These are phyloP conservation scores for Capricornis sumatraensis DNA, from an alignment of 2,113 vertebrate species.

Conservation along the genomic window DNA sequence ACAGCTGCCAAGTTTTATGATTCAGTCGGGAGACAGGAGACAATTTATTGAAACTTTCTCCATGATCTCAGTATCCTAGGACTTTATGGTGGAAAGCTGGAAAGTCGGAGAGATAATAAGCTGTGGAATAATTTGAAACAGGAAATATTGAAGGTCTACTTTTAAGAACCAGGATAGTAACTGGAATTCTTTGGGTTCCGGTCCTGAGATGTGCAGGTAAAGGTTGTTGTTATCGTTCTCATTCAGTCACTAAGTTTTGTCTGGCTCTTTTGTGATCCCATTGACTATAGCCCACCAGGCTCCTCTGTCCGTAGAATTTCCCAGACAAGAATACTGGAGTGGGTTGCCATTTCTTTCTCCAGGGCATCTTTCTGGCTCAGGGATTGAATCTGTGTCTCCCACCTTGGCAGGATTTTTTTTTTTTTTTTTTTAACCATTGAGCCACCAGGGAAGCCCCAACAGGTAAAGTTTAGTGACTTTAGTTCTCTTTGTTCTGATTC, in stretches of 20 bases:
- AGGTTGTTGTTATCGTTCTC: neutral
- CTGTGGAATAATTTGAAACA: conserved; percentile 39
- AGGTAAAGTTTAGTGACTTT: neutral
- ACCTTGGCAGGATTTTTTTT: neutral
- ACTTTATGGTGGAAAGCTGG: conserved; percentile 52
- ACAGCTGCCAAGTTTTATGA: conserved; percentile 75
- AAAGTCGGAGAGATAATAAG: conserved; percentile 41
- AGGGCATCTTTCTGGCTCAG: neutral
- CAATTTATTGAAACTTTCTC: conserved; percentile 77
- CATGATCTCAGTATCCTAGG: conserved; percentile 78
- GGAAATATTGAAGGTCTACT: neutral
- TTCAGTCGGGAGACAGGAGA: conserved; percentile 65
- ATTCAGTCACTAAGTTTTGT: neutral
- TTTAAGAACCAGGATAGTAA: neutral
- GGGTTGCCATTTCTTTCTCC: neutral
- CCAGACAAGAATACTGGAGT: neutral
- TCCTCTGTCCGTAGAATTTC: neutral
- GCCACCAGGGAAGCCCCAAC: neutral
- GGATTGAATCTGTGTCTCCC: neutral
- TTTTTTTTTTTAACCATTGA: neutral
- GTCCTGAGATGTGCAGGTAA: neutral
- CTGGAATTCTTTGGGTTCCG: neutral
- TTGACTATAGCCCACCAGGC: neutral
- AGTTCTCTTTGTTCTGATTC: neutral
- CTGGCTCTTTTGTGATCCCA: neutral